phyloP scores from a whole-genome alignment of 30 jellyfish, hydroid and myxozoan species.

The Cassiopea xamachana region DNA sequence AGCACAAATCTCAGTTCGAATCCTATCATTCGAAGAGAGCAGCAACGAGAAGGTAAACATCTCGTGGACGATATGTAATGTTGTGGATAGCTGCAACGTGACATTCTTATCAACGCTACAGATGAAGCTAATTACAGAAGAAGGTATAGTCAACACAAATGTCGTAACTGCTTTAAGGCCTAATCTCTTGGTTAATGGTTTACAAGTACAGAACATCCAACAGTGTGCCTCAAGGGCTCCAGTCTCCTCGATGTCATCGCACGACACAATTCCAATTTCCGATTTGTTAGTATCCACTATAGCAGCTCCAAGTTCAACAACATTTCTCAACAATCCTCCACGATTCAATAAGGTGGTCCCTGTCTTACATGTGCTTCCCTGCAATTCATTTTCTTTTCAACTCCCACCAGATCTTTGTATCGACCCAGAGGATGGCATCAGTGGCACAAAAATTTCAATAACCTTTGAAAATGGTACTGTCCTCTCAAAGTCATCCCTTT shows the following conservation, averaged over 20 bases:
- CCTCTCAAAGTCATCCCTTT: constrained; percentile 31
- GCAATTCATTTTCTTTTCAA: constrained; percentile 51
- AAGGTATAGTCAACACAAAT: constrained; percentile 28
- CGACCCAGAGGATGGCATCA: constrained; percentile 58
- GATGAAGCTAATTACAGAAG: constrained; percentile 9
- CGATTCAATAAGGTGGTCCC: constrained; percentile 24
- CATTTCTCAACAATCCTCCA: constrained; percentile 29
- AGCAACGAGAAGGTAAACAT: background rate
- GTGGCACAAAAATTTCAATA: background rate
- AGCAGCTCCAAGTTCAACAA: constrained; percentile 7
- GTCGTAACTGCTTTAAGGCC: constrained; percentile 57
- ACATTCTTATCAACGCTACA: constrained; percentile 1
- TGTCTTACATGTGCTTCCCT: background rate
- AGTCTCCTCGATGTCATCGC: background rate
- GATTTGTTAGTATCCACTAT: constrained; percentile 1
- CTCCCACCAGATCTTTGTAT: constrained; percentile 44
- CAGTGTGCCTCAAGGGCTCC: constrained; percentile 4
- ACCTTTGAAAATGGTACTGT: constrained; percentile 57
- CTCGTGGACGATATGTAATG: constrained; percentile 47
- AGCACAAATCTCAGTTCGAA: background rate
- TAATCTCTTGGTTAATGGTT: background rate
- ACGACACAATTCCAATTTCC: background rate
- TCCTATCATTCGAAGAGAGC: background rate
- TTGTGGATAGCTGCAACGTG: constrained; percentile 15
- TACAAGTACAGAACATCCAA: background rate